Evolutionary conservation across 2,113 vertebrate genomes (phyloP), one percentile per base, ranked within the genome.

Genomic region (Heterochromis multidens): DNA sequence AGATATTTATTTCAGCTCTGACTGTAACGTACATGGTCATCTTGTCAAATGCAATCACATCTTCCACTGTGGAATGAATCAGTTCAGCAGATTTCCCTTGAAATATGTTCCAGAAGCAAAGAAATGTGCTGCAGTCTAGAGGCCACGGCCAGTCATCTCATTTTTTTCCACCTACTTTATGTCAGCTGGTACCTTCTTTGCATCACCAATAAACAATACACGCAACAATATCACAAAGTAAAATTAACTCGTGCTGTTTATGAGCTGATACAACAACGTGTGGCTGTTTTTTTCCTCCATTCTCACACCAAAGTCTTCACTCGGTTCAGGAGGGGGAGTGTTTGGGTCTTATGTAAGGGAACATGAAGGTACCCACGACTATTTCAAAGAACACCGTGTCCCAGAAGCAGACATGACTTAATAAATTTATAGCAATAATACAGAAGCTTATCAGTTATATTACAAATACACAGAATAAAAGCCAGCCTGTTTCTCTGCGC

Each of bases 321-420:
- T 33, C 19, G 14, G 11, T 0, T 33, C 40, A 61, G 79, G 27
- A 86, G 84, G 70, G 85, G 88, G 88, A 56, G 87, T 83, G 92
- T 87, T 81, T 80, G 54, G 1, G 8, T 63, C 62, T 93, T 91
- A 91, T 82, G 74, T 87, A 92, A 93, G 87, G 54, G 19, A 60
- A 78, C 82, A 76, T 77, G 31, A 59, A 43, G 79, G 77, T 87
- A 31, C 67, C 17, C 17, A 31, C 10, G 29, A 31, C 46, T 84
- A 14, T 54, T 54, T 40, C 8, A 35, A 21, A 82, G 84, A 86
- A 91, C 84, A 89, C 79, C 0, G 63, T 91, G 86, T 90, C 81
- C 91, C 79, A 40, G 54, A 58, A 52, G 67, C 25, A 74, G 43
- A n/a, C 40, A 52, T 52, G 52, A 13, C 25, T 27, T 27, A 17